These are phyloP conservation scores for Chaetodon trifascialis DNA, from an alignment of 2,113 vertebrate genomes.

Conservation along the genomic window DNA sequence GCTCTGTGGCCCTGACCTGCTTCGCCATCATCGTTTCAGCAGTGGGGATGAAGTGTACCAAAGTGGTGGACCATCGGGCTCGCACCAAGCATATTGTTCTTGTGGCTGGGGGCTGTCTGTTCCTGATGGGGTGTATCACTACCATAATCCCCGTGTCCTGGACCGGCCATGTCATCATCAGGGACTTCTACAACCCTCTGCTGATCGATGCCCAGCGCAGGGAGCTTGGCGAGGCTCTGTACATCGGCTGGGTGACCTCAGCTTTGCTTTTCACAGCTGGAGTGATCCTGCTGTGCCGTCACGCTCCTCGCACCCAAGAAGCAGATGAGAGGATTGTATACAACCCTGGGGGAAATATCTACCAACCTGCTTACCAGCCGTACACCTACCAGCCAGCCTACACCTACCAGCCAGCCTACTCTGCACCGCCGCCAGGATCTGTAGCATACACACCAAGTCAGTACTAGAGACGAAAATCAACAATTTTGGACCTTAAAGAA, in stretches of 20 bases:
- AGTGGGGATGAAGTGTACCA: conserved; percentile 87
- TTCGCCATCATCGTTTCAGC: conserved; percentile 85
- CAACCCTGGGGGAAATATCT: conserved; percentile 57
- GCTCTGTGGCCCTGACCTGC: conserved; percentile 78
- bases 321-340: conserved; percentile 66
- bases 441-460: conserved; percentile 73
- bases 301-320: conserved; percentile 80
- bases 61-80: conserved; percentile 76
- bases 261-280: conserved; percentile 84
- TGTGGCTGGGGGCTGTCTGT: conserved; percentile 83
- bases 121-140: conserved; percentile 79
- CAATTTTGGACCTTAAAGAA: conserved; percentile 14
- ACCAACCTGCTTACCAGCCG: conserved; percentile 72
- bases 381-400: conserved; percentile 75
- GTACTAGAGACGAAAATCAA: conserved; percentile 53
- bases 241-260: conserved; percentile 85
- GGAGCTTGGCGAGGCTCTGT: conserved; percentile 87
- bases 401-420: conserved; percentile 75
- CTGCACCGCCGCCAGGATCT: conserved; percentile 73
- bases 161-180: conserved; percentile 84
- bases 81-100: conserved; percentile 83
- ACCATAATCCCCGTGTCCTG: conserved; percentile 86
- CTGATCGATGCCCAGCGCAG: conserved; percentile 84
- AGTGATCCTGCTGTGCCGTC: conserved; percentile 85
- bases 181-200: conserved; percentile 86